Conservation (phyloP, 2,888 invertebrate genomes). For the Oxycera nigricornis region DNA sequence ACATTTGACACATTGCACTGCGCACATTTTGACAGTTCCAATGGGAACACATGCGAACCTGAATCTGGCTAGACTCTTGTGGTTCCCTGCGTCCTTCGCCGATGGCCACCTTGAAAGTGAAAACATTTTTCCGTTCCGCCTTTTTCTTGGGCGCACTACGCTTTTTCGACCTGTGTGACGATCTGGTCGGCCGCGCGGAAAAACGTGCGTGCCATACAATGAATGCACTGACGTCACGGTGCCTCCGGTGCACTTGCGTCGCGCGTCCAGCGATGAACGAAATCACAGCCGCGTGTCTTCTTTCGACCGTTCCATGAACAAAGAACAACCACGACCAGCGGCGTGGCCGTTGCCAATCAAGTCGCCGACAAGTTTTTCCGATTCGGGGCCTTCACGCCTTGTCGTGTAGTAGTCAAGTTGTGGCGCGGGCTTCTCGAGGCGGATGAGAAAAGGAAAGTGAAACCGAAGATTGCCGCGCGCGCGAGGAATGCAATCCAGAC, state of each 20-base stretch:
- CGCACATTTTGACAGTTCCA: slow-evolving; percentile 21
- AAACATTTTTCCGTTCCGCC: slow-evolving; percentile 20
- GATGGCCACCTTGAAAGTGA: slow-evolving; percentile 25
- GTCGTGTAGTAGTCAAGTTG: not conserved
- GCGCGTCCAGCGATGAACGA: not conserved
- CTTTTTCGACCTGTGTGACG: not conserved
- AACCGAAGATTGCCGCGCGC: not conserved
- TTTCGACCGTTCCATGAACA: not conserved
- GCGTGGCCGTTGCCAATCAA: not conserved
- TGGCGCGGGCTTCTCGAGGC: not conserved
- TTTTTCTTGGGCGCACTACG: not conserved
- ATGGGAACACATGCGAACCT: slow-evolving; percentile 13
- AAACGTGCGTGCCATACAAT: not conserved
- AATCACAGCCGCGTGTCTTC: not conserved
- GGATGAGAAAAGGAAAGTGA: slow-evolving; percentile 2
- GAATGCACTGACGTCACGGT: slow-evolving; percentile 3
- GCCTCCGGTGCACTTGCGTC: not conserved
- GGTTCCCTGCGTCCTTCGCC: not conserved
- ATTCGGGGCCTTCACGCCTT: not conserved
- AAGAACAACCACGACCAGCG: not conserved
- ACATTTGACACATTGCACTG: slow-evolving; percentile 16
- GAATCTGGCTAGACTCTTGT: not conserved
- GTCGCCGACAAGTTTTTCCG: not conserved
- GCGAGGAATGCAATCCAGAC: not conserved
- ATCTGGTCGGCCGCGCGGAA: not conserved